Base-by-base conservation (phyloP, 2,113 vertebrate genomes). In the Phaethon lepturus region DNA sequence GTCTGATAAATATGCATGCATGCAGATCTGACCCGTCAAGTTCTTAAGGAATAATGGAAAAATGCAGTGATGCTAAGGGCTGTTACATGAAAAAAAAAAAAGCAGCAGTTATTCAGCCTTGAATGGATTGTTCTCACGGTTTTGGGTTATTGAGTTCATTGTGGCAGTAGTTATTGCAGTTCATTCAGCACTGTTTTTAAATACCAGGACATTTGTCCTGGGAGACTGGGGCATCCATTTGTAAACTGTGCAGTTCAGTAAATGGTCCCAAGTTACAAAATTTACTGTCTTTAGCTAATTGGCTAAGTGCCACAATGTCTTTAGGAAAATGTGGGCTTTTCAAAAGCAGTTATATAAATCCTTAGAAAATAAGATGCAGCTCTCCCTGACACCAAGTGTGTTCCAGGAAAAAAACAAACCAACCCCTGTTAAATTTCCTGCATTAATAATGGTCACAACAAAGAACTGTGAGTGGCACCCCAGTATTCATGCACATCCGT, bases 161-260 rank as follows among this genome's bases (percentile, higher is more conserved):
- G 50, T 52, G 77, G 53, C 67, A 23, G 40, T 12, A 29, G 44
- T 72, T 83, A 64, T 33, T 92, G 95, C 85, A 97, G 97, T 92
- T 96, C 83, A 85, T 94, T 95, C 96, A 97, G 69, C 89, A 95
- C 95, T 93, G 83, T 22, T 86, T 44, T 66, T 26, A n/a, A 81
- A 82, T 55, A 68, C 69, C 77, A 38, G 86, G 64, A 92, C 52
- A 24, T 75, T 52, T 80, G 59, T 90, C 80, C 66, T 71, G 79
- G 62, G 23, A 71, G 68, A 24, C 74, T 28, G 58, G 42, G 77
- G 52, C 88, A 84, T 88, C 93, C 62, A 7, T 93, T 75, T 94
- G 86, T 80, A 60, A 90, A 20, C 53, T 40, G 33, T 55, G 88
- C 83, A 53, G 40, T 22, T 80, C 82, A 56, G 1, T 60, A 53